Evolutionary conservation across 1,140 invertebrate genomes (phyloP).

Genomic region (Bombus superbus): DNA sequence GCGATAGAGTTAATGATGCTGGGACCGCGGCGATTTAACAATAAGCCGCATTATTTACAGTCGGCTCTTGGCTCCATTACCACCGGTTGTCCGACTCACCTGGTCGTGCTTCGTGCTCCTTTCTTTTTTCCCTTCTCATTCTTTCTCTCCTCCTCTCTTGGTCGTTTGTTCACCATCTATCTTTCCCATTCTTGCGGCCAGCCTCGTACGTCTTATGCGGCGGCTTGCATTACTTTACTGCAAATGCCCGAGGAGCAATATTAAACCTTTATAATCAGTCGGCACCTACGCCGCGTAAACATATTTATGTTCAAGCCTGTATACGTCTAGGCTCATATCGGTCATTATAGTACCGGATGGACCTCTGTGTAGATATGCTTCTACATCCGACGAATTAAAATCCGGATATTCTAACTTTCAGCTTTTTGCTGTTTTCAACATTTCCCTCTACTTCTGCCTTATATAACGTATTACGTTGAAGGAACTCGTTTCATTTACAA

Average conservation of each 20-base stretch:
- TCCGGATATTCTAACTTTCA: too few species aligned
- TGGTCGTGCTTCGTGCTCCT: constrained; percentile 52
- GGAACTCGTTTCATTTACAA: too few species aligned
- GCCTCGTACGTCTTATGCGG: constrained; percentile 39
- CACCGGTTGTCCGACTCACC: constrained; percentile 70
- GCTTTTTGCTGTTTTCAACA: too few species aligned
- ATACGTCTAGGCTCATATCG: neutral
- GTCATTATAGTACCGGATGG: neutral
- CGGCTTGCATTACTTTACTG: constrained; percentile 61
- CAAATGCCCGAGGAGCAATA: constrained; percentile 58
- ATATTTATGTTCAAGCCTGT: constrained; percentile 54
- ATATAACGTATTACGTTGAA: too few species aligned
- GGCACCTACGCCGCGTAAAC: constrained; percentile 59
- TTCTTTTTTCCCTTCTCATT: constrained; percentile 2
- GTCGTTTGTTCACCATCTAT: constrained; percentile 9
- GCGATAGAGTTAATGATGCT: constrained; percentile 79
- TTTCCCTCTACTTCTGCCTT: too few species aligned
- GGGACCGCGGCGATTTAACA: constrained; percentile 76
- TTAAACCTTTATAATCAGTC: constrained; percentile 70
- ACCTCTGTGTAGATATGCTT: neutral
- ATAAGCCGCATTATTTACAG: constrained; percentile 79
- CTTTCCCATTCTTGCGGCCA: constrained; percentile 20
- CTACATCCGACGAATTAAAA: neutral
- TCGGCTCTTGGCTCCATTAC: constrained; percentile 68
- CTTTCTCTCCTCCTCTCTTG: constrained; percentile 10